These are phyloP conservation scores for Lophotis ruficrista DNA, from an alignment of 2,113 vertebrate genomes.

Conservation along the genomic window DNA sequence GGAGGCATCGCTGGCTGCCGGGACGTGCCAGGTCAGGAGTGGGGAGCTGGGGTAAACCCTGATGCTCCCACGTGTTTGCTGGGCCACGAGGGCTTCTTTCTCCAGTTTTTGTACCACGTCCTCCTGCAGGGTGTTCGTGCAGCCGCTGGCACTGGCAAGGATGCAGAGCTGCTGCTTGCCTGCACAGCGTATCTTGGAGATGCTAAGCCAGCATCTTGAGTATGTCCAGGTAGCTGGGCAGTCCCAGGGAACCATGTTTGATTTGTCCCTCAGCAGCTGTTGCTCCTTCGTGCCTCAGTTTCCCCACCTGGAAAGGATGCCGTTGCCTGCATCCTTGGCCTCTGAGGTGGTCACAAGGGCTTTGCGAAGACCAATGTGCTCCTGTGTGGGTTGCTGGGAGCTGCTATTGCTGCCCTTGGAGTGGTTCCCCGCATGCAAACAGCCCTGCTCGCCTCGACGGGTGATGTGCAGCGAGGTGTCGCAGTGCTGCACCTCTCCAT, in stretches of 20 bases:
- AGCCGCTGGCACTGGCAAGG: neutral
- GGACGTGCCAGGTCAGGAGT: neutral
- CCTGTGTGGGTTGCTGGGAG: rapidly evolving
- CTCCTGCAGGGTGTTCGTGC: neutral
- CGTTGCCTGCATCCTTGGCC: rapidly evolving
- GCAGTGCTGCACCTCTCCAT: rapidly evolving
- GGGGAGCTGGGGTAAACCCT: neutral
- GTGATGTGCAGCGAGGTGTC: neutral
- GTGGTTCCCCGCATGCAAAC: neutral
- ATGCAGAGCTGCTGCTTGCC: neutral
- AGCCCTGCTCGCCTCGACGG: neutral
- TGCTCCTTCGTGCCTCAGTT: neutral
- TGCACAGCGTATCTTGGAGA: rapidly evolving
- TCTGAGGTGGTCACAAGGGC: rapidly evolving
- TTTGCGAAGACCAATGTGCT: neutral
- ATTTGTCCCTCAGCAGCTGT: neutral
- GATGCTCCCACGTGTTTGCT: rapidly evolving
- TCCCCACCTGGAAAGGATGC: neutral
- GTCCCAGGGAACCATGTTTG: neutral
- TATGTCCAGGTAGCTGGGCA: neutral
- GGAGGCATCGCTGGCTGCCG: neutral
- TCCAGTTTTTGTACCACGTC: rapidly evolving
- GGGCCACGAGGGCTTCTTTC: rapidly evolving
- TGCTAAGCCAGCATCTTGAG: neutral
- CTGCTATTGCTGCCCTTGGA: neutral